Conservation (phyloP, 92 coral and sea anemone species). For the Porites rus region DNA sequence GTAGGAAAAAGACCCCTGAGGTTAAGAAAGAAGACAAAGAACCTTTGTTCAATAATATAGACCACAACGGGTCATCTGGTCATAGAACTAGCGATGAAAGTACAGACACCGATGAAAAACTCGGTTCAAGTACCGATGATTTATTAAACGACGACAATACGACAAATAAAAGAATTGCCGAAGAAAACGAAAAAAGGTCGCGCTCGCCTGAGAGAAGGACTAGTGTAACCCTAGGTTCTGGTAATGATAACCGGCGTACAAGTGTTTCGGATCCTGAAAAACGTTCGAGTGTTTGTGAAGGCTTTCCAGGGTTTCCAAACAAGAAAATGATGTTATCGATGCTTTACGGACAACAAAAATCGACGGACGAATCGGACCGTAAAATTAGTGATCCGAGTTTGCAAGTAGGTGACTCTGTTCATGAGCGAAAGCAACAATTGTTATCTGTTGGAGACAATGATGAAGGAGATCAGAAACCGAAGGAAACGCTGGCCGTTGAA, state of each 20-base stretch:
- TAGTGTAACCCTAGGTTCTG: background rate
- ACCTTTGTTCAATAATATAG: conserved; percentile 40
- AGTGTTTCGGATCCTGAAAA: conserved; percentile 58
- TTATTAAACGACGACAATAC: conserved; percentile 31
- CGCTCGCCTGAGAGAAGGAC: conserved; percentile 28
- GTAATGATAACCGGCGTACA: conserved; percentile 34
- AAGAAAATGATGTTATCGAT: conserved; percentile 92
- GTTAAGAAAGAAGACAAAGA: background rate
- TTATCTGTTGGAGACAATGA: conserved; percentile 64
- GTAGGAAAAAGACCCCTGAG: conserved; percentile 39
- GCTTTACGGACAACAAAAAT: conserved; percentile 86
- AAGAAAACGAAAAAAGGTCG: conserved; percentile 20
- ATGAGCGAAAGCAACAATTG: conserved; percentile 66
- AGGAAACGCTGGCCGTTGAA: conserved; percentile 53
- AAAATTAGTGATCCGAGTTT: conserved; percentile 50
- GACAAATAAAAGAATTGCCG: conserved; percentile 4
- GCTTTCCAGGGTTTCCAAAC: conserved; percentile 82
- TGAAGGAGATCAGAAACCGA: conserved; percentile 38
- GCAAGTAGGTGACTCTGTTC: conserved; percentile 65
- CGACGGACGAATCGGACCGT: conserved; percentile 84
- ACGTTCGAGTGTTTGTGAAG: conserved; percentile 82
- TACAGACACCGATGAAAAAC: conserved; percentile 47
- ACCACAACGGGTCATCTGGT: conserved; percentile 44
- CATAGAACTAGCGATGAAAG: conserved; percentile 55
- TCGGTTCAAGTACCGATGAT: conserved; percentile 51